These are phyloP conservation scores for Pangasius mekongensis DNA, from an alignment of 2,797 vertebrate species.

Conservation along the genomic window DNA sequence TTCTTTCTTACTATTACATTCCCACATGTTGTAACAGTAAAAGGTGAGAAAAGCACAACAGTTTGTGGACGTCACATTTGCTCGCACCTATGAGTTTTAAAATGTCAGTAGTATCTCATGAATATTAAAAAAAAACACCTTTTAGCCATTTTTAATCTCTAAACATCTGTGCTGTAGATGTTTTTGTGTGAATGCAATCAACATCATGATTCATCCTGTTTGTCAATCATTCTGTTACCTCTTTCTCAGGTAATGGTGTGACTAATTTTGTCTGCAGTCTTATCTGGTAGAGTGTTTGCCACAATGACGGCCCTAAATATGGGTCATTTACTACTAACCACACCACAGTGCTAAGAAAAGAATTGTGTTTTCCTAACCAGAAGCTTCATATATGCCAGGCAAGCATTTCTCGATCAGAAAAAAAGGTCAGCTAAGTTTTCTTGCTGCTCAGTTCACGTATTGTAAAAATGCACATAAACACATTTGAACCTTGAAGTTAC, in stretches of 20 bases:
- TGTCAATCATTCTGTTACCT: not conserved
- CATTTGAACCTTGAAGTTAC: not conserved
- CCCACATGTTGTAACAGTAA: not conserved
- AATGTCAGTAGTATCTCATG: not conserved
- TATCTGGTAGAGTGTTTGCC: constrained; percentile 26
- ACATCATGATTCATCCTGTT: constrained; percentile 33
- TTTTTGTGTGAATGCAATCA: constrained; percentile 9
- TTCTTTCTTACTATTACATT: not conserved
- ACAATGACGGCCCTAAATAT: not conserved
- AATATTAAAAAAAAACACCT: not conserved
- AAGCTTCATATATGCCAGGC: constrained; percentile 11
- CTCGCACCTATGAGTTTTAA: not conserved
- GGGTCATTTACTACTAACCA: constrained; percentile 41
- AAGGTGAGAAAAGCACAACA: not conserved
- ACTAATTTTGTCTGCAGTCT: constrained; percentile 23
- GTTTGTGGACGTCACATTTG: not conserved
- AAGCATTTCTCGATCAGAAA: not conserved
- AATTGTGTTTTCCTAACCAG: not conserved
- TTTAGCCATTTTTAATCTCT: not conserved
- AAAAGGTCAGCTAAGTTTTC: constrained; percentile 12
- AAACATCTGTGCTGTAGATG: not conserved
- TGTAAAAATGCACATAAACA: not conserved
- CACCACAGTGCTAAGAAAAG: constrained; percentile 27
- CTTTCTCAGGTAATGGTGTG: constrained; percentile 22
- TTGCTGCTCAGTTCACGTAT: not conserved